phyloP scores from a whole-genome alignment of 1,140 invertebrate genomes.

The Mya arenaria region DNA sequence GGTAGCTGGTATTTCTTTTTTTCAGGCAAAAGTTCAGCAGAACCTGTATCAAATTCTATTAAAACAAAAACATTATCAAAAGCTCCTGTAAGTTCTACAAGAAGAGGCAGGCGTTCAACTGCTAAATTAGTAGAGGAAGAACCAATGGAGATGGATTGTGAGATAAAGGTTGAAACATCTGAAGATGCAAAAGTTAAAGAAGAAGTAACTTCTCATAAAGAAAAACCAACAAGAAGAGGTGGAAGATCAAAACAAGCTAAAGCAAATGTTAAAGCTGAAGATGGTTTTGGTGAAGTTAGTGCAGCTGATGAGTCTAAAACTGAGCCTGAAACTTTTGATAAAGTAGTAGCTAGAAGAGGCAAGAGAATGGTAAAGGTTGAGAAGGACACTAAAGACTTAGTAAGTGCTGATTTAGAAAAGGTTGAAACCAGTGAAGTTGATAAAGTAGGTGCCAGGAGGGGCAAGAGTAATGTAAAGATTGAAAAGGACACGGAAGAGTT shows the following conservation, averaged over 20 bases:
- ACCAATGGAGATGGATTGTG: not conserved
- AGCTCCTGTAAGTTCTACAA: too few relatives aligned
- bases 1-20: too few relatives aligned
- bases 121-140: too few relatives aligned
- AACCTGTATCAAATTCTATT: too few relatives aligned
- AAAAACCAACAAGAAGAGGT: not conserved
- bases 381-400: too few relatives aligned
- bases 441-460: constrained; percentile 5
- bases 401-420: not conserved
- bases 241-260: not conserved
- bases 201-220: not conserved
- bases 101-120: too few relatives aligned
- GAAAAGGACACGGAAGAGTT: not conserved
- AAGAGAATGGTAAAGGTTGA: not conserved
- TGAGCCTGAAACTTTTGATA: not conserved
- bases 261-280: not conserved
- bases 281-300: constrained; percentile 4
- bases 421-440: not conserved
- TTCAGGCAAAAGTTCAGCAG: too few relatives aligned
- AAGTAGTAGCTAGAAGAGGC: not conserved
- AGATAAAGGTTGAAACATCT: not conserved
- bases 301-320: constrained; percentile 17
- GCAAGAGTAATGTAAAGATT: not conserved
- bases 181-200: constrained; percentile 3
- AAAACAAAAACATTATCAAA: too few relatives aligned